phyloP scores from a whole-genome alignment of 2,797 vertebrate species.

The Rhinogobio ventralis region DNA sequence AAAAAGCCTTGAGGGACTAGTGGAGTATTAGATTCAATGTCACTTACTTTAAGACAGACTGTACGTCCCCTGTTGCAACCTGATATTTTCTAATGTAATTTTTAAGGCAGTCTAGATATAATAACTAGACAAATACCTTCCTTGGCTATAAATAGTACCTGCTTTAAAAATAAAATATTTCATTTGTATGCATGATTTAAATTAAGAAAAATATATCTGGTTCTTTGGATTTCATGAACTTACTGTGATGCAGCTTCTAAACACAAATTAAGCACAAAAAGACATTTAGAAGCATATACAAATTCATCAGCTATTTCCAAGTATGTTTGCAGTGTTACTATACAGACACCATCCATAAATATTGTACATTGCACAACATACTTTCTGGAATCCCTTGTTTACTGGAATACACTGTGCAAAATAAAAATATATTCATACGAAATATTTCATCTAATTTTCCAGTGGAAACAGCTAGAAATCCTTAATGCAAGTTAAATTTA shows the following conservation, averaged over 20 bases:
- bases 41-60: constrained; percentile 43
- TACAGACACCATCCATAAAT: neutral
- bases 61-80: neutral
- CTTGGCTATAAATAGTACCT: neutral
- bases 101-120: neutral
- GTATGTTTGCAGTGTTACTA: neutral
- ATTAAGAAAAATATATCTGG: neutral
- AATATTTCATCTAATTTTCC: no score
- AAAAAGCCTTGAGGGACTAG: constrained; percentile 57
- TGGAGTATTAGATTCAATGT: constrained; percentile 49
- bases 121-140: neutral
- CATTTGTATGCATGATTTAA: neutral
- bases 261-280: neutral
- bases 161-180: neutral
- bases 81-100: neutral
- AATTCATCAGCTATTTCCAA: neutral
- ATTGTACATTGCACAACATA: neutral
- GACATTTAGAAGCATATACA: neutral
- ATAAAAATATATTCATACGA: no score
- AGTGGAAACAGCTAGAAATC: no score
- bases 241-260: neutral
- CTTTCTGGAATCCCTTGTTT: neutral
- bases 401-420: no score
- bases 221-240: neutral
- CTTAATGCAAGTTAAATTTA: no score